Evolutionary conservation across 1,140 invertebrate species (phyloP), one percentile per base, ranked within the genome.

Genomic region (Atta cephalotes): DNA sequence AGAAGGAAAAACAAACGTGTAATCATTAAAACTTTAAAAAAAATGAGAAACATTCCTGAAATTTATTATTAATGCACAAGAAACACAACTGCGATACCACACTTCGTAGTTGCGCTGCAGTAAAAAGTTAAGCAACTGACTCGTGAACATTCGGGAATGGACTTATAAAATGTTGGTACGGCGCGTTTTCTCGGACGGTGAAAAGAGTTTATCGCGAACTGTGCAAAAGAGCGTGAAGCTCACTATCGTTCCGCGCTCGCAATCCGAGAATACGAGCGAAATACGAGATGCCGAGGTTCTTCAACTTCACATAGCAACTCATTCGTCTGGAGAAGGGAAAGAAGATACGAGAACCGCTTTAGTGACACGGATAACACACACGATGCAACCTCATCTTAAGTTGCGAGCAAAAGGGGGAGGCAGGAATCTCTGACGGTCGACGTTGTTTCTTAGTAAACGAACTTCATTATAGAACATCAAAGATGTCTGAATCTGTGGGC

Each of bases 381-480:
- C n/a, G 84, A 58, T 4, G 39, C 39, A 25, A 72, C 16, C 31
- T 71, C 65, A 6, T 53, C 72, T 60, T 45, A 18, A n/a, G 45
- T 21, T 21, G 74, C 25, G 49, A 6, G 31, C 68, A 25, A 74
- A n/a, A 21, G n/a, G 56, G n/a, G n/a, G 7, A 21, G 56, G 2
- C 14, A 80, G 31, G 21, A 45, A 62, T 76, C 49, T 68, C 80
- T 35, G 74, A 58, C 63, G 58, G 88, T 85, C 90, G 80, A 77
- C 66, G 74, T 71, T 90, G 80, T 91, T 92, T 90, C 89, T 90
- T 89, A 87, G 80, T 62, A 76, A 88, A 87, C 87, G 91, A 90
- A 92, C 85, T 92, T 92, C 84, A 70, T 92, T 91, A 45, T 45
- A 90, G 74, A 65, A 88, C 86, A 92, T 92, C 91, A 92, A 92